These are phyloP conservation scores for Corydoras maculifer DNA, from an alignment of 2,113 vertebrate genomes.

Conservation along the genomic window DNA sequence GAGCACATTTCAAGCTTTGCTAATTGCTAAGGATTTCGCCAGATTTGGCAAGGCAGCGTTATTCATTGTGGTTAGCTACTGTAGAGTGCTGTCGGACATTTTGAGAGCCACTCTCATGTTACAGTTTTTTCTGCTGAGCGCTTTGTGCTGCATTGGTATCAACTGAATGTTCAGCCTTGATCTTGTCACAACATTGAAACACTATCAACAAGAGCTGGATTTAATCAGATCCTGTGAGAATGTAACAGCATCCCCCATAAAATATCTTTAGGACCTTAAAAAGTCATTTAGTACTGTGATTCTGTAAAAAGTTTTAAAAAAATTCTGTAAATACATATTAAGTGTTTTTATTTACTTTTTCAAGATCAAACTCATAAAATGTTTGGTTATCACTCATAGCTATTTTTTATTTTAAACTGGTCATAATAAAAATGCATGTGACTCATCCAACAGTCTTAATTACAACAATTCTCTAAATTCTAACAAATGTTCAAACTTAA, in stretches of 20 bases:
- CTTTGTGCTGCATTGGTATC: constrained; percentile 56
- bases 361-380: too few species aligned
- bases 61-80: constrained; percentile 34
- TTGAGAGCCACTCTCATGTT: constrained; percentile 55
- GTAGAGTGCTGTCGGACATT: constrained; percentile 40
- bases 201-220: constrained; percentile 54
- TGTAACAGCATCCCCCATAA: too few species aligned
- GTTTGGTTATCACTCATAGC: too few species aligned
- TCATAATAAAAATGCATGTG: too few species aligned
- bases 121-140: constrained; percentile 59
- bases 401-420: too few species aligned
- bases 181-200: constrained; percentile 61
- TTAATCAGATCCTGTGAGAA: constrained; percentile 27
- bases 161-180: constrained; percentile 54
- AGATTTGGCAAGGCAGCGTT: constrained; percentile 47
- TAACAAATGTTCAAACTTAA: too few species aligned
- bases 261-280: too few species aligned
- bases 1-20: constrained; percentile 64
- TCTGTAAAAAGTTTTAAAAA: too few species aligned
- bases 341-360: too few species aligned
- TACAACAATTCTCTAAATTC: too few species aligned
- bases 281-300: too few species aligned
- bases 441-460: not conserved
- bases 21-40: constrained; percentile 62
- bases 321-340: too few species aligned